A percentile compares a stretch with the other conserved stretches of the same genome.
Evolutionary conservation across 2,888 invertebrate genomes (phyloP).

Genomic region (Hoplodrina ambigua): DNA sequence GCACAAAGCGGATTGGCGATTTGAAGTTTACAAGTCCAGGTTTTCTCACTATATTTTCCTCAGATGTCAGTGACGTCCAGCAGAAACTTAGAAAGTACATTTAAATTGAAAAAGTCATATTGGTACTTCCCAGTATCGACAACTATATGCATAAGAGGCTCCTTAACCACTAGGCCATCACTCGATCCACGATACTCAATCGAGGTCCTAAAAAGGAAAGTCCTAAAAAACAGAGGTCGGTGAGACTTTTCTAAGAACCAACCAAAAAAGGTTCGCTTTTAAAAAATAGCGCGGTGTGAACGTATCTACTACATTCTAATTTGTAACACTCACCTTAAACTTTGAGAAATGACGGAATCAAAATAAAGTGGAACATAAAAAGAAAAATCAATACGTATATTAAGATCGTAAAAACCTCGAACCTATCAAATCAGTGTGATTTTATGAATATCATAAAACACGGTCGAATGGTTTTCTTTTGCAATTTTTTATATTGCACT

Average conservation of each 20-base stretch:
- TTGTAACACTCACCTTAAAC: slow-evolving; percentile 49
- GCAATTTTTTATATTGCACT: slow-evolving; percentile 51
- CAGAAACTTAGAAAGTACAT: too few species aligned
- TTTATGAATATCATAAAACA: slow-evolving; percentile 67
- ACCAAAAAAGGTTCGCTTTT: not conserved
- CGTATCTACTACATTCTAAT: slow-evolving; percentile 32
- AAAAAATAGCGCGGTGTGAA: slow-evolving; percentile 2
- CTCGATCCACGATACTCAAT: too few species aligned
- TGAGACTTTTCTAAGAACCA: not conserved
- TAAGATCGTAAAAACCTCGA: slow-evolving; percentile 64
- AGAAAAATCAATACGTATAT: slow-evolving; percentile 62
- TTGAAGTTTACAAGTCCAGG: too few species aligned
- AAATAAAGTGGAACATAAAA: slow-evolving; percentile 59
- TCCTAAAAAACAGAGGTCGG: not conserved
- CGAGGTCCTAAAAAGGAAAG: not conserved
- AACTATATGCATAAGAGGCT: too few species aligned
- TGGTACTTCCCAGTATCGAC: too few species aligned
- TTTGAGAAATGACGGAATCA: slow-evolving; percentile 53
- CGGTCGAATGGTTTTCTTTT: slow-evolving; percentile 62
- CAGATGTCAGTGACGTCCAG: too few species aligned
- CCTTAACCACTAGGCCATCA: too few species aligned
- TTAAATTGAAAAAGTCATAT: too few species aligned
- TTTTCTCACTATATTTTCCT: too few species aligned
- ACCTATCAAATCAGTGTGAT: slow-evolving; percentile 66
- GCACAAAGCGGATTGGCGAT: too few species aligned